Evolutionary conservation across 2,113 vertebrate genomes (phyloP), one percentile per base, ranked within the genome.

Genomic region (Platysteira castanea): DNA sequence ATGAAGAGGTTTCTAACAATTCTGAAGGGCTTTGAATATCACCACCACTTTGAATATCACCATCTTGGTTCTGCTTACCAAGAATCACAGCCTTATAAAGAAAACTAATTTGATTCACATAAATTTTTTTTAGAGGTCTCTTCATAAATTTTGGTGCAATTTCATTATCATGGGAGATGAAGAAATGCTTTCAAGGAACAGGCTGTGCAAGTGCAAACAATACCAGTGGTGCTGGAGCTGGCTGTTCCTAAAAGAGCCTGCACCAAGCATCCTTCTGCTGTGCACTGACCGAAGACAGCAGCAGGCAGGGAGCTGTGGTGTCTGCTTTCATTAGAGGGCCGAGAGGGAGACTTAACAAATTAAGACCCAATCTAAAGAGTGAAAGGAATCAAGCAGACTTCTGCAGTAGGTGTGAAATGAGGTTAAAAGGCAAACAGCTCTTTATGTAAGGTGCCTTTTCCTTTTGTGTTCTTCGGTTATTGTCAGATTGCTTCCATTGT

Each of bases 381-480:
- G 71, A 78, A 84, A 90, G 54, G 81, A 82, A 85, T 92, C 91
- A 92, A 86, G 83, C 35, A 83, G 79, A 57, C 50, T 87, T 87
- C 52, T 54, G 5, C 14, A 74, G 81, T 7, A 61, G 67, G 67
- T 93, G 87, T 91, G 88, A 93, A 95, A 94, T 74, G 68, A 96
- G 86, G 90, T 92, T 80, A 93, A 87, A 57, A 57, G 64, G 39
- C 85, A 74, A 65, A 69, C 6, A 8, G 57, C 57, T 91, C 57
- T 30, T 65, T 76, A 33, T 50, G 89, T 53, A 52, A 84, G 86
- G 67, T 73, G 27, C 52, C 30, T 65, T 84, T 79, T 77, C 59
- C 50, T 27, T 13, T 3, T 31, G 46, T 89, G 42, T 83, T 83
- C 65, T 44, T 64, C 59, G 39, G 53, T 93, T 84, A n/a, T 10